Evolutionary conservation across 2,113 vertebrate genomes (phyloP).

Genomic region (Osmerus mordax): DNA sequence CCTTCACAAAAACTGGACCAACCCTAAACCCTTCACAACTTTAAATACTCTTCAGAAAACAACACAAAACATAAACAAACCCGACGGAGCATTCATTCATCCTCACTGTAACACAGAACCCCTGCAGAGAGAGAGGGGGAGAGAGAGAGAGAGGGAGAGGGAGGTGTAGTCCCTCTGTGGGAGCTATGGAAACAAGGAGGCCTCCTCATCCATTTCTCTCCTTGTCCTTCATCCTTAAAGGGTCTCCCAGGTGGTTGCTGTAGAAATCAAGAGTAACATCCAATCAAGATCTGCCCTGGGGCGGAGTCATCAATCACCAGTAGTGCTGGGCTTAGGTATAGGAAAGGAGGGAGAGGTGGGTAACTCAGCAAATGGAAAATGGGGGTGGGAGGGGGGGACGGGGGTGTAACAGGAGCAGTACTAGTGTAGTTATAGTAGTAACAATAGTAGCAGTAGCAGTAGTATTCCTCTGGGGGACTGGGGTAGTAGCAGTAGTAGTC

Average conservation of each 20-base stretch:
- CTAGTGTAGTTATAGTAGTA: conserved; percentile 51
- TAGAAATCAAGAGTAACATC: not conserved
- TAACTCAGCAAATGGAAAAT: not conserved
- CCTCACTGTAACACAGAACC: conserved; percentile 42
- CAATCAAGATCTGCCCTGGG: not conserved
- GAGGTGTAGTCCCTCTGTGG: conserved; percentile 17
- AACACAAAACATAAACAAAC: conserved; percentile 33
- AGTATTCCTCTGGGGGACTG: conserved; percentile 12
- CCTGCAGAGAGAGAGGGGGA: conserved; percentile 31
- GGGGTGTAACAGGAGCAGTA: conserved; percentile 52
- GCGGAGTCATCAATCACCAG: conserved; percentile 37
- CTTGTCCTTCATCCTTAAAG: not conserved
- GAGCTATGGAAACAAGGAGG: not conserved
- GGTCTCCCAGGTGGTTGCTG: no score
- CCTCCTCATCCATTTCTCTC: conserved; percentile 19
- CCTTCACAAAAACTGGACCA: not conserved
- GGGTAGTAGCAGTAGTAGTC: conserved; percentile 26
- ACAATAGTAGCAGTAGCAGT: conserved; percentile 25
- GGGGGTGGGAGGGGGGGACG: conserved; percentile 16
- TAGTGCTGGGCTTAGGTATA: conserved; percentile 34
- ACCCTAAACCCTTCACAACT: conserved; percentile 18
- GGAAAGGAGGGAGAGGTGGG: conserved; percentile 19
- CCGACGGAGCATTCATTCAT: conserved; percentile 15
- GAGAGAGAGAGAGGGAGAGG: not conserved
- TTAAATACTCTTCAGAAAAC: conserved; percentile 2